Base-by-base conservation (phyloP, 2,113 vertebrate genomes). In the Lasiurus cinereus region DNA sequence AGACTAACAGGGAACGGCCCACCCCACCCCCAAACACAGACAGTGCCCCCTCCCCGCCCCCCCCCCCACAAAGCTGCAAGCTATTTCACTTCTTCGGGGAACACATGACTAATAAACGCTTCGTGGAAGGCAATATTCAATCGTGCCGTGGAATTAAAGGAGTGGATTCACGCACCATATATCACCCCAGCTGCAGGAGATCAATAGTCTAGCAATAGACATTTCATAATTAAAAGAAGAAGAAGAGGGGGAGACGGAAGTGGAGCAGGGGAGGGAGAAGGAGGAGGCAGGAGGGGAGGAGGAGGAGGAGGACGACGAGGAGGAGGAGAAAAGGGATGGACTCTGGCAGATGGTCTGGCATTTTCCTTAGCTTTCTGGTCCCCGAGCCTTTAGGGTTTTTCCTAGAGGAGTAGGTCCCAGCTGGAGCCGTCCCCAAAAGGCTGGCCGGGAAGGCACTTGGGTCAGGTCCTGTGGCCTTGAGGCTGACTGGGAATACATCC, bases 141-240 rank as follows among this genome's bases (percentile, higher is more conserved):
- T 95, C 9, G 24, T 46, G 31, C 96, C 90, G 76, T n/a, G 91
- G 97, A 48, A 96, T 95, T 92, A 67, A 29, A 95, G 96, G 95
- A 91, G 85, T 70, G 97, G 93, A 96, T 96, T 89, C 91, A 48
- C 0, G 0, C 9, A 95, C 96, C 33, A 54, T 96, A 95, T 83
- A 96, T 93, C 78, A 97, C 95, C 95, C 96, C 96, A 94, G 96
- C 95, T 92, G 92, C 96, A 77, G 93, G 83, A 92, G 96, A 98
- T 98, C 98, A 91, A 97, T 97, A 97, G 97, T 92, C 82, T 31
- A 88, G 77, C 86, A 36, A 87, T 62, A 94, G 93, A 86, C 94
- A 39, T 88, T 94, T 95, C 4, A 1, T 95, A 96, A 95, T 96
- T 96, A 90, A 96, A 93, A 78, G 83, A 93, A 96, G 88, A 80